Evolutionary conservation across 2,888 invertebrate genomes (phyloP), one percentile per base, ranked within the genome.

Genomic region (Phytoseiulus persimilis): DNA sequence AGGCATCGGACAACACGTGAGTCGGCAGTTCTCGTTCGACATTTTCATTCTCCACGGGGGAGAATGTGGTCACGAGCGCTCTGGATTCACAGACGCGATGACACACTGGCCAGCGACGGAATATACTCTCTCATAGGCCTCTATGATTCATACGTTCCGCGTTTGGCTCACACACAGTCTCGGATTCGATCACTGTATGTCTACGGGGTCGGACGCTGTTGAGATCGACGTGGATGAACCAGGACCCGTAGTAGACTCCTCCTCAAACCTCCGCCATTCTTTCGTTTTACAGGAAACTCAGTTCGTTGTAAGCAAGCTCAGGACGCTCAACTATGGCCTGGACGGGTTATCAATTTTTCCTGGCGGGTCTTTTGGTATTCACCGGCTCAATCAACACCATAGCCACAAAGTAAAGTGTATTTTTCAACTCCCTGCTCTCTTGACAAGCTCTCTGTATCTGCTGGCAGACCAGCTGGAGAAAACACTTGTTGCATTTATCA

Each of bases 341-440:
- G 95, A 95, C 95, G 0, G 92, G 93, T 11, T 95, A 95, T 92
- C 96, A 96, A 92, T 93, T 94, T 91, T 92, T 94, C 89, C 92
- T 96, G 91, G 96, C 96, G 0, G 89, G 95, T 23, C 93, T 96
- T 92, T 95, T 96, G 95, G 95, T 97, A 0, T 92, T 95, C n/a
- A 96, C 96, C 0, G 97, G 97, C 0, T 96, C 96, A 32, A 95
- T 97, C 90, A 97, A 97, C 92, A 96, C 96, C 0, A 93, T 97
- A 83, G 95, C 95, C 91, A 96, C 96, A 89, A 96, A 96, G 95
- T 95, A 93, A 39, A 94, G 94, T 93, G 90, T 83, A 18, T 31
- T 84, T 31, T 83, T 14, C 5, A 31, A 14, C 14, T n/a, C 83
- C 3, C 5, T 39, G 39, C 39, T 6, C 9, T 39, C 5, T 6